phyloP scores from a whole-genome alignment of 2,113 vertebrate genomes.

The Paradoxurus hermaphroditus region DNA sequence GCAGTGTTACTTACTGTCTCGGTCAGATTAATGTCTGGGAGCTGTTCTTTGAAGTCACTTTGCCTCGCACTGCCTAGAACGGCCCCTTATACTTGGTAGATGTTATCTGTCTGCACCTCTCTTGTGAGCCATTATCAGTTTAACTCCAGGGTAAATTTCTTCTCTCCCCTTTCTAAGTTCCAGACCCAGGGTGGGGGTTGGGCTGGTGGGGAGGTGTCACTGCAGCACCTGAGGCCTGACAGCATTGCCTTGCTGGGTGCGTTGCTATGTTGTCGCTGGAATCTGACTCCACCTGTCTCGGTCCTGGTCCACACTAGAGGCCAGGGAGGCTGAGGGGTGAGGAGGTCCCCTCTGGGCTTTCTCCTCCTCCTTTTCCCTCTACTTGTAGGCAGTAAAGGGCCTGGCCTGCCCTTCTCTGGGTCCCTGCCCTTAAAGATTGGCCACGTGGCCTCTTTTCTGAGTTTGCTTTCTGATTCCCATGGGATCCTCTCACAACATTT shows the following conservation, averaged over 20 bases:
- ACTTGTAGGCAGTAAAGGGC: not conserved
- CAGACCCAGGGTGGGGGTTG: not conserved
- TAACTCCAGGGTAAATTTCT: not conserved
- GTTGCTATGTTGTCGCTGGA: not conserved
- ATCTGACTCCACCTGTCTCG: not conserved
- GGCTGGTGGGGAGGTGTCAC: not conserved
- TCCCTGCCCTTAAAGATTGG: not conserved
- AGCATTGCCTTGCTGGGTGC: not conserved
- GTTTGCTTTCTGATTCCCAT: not conserved
- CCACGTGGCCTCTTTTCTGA: not conserved
- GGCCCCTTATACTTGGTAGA: not conserved
- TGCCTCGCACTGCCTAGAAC: not conserved
- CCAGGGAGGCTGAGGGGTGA: not conserved
- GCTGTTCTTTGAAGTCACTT: not conserved
- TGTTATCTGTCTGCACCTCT: not conserved
- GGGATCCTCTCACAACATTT: conserved; percentile 33
- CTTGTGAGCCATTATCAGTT: not conserved
- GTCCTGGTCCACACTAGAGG: not conserved
- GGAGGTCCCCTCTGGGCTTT: not conserved
- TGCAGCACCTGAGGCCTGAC: not conserved
- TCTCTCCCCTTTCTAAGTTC: not conserved
- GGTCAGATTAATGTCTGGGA: not conserved
- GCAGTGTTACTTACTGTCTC: not conserved
- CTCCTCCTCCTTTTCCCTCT: not conserved
- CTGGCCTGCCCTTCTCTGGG: not conserved